Percentiles rank a stretch among this genome's conserved stretches.
Evolutionary conservation across 2,113 vertebrate species (phyloP).

Genomic region (zebrafish (Danio rerio)): GRCz12tu NC_133176.1:41264001-41264500

Average conservation of each 20-base stretch:
- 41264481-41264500: too few species aligned
- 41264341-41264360: neutral
- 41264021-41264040: neutral
- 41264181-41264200: slow-evolving; percentile 15
- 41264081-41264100: slow-evolving; percentile 1
- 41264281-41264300: neutral
- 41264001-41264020: neutral
- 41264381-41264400: slow-evolving; percentile 14
- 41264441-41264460: neutral
- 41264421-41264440: neutral
- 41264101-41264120: slow-evolving; percentile 28
- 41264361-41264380: neutral
- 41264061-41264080: slow-evolving; percentile 17
- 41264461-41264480: neutral
- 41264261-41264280: neutral
- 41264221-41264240: neutral
- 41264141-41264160: neutral
- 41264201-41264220: neutral
- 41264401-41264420: neutral
- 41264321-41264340: too few species aligned
- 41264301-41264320: neutral
- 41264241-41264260: neutral
- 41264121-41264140: slow-evolving; percentile 2
- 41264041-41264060: slow-evolving; percentile 1
- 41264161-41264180: slow-evolving; percentile 36